Conservation (phyloP, 2,888 invertebrate genomes). For the Erebia aethiops region DNA sequence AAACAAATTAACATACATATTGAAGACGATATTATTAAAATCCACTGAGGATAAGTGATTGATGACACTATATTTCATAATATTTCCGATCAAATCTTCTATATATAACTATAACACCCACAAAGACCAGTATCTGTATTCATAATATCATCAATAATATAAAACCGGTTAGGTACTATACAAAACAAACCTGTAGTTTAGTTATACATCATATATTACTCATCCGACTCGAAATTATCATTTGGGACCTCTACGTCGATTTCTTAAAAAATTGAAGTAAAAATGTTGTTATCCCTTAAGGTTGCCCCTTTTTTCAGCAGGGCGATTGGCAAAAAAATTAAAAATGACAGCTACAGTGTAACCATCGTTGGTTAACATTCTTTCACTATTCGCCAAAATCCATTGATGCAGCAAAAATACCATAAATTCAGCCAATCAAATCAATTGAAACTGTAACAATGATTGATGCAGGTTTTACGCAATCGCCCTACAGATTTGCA, state of each 20-base stretch:
- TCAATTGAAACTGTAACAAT: no score
- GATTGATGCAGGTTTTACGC: no score
- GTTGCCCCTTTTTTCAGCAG: no score
- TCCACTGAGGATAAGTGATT: not conserved
- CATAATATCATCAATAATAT: not conserved
- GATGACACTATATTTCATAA: slow-evolving; percentile 5
- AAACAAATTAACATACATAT: slow-evolving; percentile 7
- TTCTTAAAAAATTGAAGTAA: no score
- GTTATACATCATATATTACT: not conserved
- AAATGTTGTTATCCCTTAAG: no score
- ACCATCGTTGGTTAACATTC: no score
- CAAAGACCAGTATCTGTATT: not conserved
- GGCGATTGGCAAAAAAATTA: no score
- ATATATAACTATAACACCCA: not conserved
- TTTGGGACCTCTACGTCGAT: not conserved
- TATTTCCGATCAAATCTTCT: not conserved
- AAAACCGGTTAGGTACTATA: not conserved
- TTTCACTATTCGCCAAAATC: no score
- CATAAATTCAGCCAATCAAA: no score
- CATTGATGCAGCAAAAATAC: no score
- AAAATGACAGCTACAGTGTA: no score
- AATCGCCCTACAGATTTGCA: no score
- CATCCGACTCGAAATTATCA: not conserved
- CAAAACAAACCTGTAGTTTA: not conserved
- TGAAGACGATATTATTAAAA: slow-evolving; percentile 1